Percentiles rank a stretch among this genome's conserved stretches.
These are phyloP conservation scores for Suncus etruscus DNA, from an alignment of 2,113 vertebrate species.

Conservation along the genomic window DNA sequence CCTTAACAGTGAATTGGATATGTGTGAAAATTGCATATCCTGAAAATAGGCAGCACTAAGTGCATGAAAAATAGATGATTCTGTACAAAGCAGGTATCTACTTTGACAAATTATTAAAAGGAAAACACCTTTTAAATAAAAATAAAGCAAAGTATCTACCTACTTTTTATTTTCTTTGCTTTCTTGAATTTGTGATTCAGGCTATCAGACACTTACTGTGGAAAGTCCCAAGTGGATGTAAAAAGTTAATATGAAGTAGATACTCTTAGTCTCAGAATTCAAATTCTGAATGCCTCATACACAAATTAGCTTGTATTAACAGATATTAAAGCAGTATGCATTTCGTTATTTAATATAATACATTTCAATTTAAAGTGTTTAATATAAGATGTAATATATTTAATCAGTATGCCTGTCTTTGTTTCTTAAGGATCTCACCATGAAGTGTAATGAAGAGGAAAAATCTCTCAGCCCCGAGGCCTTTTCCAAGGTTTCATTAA, in stretches of 20 bases:
- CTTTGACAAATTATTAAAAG: not conserved
- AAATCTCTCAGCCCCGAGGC: constrained; percentile 96
- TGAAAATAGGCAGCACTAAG: constrained; percentile 24
- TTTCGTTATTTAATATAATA: not conserved
- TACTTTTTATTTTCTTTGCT: constrained; percentile 11
- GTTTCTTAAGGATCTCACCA: constrained; percentile 93
- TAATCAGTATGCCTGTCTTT: constrained; percentile 40
- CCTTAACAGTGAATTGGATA: not conserved
- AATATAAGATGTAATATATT: not conserved
- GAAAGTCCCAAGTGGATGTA: constrained; percentile 49
- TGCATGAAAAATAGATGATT: constrained; percentile 16
- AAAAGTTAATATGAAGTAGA: not conserved
- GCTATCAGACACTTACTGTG: not conserved
- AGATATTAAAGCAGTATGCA: not conserved
- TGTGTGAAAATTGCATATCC: constrained; percentile 18
- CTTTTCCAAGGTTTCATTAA: constrained; percentile 96
- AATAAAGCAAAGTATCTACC: not conserved
- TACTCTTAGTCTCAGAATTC: constrained; percentile 28
- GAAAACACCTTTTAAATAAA: constrained; percentile 7
- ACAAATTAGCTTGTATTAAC: not conserved
- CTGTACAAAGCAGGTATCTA: constrained; percentile 15
- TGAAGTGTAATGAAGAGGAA: constrained; percentile 97
- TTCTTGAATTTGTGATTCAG: constrained; percentile 6
- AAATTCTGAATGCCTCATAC: constrained; percentile 33
- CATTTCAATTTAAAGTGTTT: not conserved